Percentiles rank a stretch among this genome's conserved stretches.
phyloP scores from a whole-genome alignment of 2,888 invertebrate species.

The Axea sp. region DNA sequence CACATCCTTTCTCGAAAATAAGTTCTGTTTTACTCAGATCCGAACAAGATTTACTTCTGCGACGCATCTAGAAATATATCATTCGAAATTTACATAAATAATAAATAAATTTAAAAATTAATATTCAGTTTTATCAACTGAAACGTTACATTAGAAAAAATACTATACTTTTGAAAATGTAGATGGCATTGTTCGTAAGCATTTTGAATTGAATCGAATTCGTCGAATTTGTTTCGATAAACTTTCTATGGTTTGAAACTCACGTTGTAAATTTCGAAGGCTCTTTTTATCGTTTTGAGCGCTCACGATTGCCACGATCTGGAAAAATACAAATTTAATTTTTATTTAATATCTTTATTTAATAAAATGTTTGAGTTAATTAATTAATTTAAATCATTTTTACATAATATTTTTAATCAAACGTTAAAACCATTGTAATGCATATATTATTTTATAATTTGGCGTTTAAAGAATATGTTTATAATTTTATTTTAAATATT shows the following conservation, averaged over 20 bases:
- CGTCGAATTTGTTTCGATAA: constrained; percentile 44
- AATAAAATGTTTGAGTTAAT: no score
- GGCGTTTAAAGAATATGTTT: no score
- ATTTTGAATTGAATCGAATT: constrained; percentile 28
- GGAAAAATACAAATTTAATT: no score
- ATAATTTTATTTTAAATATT: no score
- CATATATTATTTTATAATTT: no score
- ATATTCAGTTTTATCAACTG: no score
- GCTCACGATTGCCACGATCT: constrained; percentile 76
- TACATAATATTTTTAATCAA: neutral
- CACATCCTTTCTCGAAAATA: constrained; percentile 5
- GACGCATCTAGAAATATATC: constrained; percentile 62
- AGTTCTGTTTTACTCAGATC: constrained; percentile 72
- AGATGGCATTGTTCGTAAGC: constrained; percentile 13
- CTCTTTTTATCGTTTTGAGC: constrained; percentile 64
- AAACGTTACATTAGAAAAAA: no score
- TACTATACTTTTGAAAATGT: constrained; percentile 42
- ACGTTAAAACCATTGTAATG: no score
- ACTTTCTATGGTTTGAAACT: constrained; percentile 56
- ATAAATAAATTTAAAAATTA: no score
- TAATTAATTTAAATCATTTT: no score
- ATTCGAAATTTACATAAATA: no score
- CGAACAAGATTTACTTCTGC: constrained; percentile 85
- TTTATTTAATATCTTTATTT: no score
- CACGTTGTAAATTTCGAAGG: constrained; percentile 40